Evolutionary conservation across 2,797 vertebrate genomes (phyloP).

Genomic region (Paguma larvata): DNA sequence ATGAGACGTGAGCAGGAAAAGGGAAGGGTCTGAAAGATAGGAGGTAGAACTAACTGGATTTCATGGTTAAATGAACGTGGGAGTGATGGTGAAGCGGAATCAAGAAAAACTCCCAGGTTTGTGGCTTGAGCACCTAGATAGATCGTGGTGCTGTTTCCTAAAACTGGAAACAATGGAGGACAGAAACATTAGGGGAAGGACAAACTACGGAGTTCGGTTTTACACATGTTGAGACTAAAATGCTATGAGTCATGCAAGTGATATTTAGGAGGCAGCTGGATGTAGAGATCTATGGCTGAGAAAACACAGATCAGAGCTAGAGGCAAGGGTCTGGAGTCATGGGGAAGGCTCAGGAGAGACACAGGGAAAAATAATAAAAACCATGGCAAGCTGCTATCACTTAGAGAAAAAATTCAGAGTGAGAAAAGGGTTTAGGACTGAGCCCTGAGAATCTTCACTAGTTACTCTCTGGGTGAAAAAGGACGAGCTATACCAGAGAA

Average conservation of each 20-base stretch:
- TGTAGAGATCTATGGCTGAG: background rate
- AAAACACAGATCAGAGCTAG: background rate
- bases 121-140: background rate
- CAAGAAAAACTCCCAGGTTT: background rate
- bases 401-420: background rate
- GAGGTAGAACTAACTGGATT: background rate
- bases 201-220: background rate
- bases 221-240: background rate
- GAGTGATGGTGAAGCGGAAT: background rate
- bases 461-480: background rate
- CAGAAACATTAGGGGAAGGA: background rate
- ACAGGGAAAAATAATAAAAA: background rate
- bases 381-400: background rate
- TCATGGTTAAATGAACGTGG: background rate
- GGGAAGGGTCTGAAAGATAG: background rate
- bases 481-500: background rate
- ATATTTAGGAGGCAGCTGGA: background rate
- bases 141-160: background rate
- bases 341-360: background rate
- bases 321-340: background rate
- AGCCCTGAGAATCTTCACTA: background rate
- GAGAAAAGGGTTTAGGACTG: background rate
- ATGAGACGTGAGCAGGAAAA: background rate
- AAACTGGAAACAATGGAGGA: background rate
- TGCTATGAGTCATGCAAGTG: background rate